A percentile compares a stretch with the other conserved stretches of the same genome.
phyloP scores from a whole-genome alignment of 1,140 invertebrate genomes.

The Neuroterus valhalla region DNA sequence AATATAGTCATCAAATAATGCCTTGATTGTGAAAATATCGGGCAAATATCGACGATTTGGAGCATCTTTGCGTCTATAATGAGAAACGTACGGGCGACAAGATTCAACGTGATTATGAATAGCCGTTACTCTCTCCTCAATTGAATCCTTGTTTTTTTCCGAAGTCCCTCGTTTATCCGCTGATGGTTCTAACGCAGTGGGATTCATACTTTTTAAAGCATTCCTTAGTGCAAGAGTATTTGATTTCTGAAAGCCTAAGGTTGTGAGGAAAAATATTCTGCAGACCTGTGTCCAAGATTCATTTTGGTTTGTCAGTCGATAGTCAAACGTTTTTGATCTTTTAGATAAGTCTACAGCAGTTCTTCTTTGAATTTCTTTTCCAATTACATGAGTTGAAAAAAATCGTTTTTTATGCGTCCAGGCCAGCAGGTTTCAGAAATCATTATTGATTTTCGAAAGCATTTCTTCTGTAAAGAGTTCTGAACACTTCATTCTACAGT shows the following conservation, averaged over 20 bases:
- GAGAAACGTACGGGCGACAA: constrained; percentile 54
- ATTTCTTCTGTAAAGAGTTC: background rate
- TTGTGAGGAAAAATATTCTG: constrained; percentile 47
- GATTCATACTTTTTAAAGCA: constrained; percentile 32
- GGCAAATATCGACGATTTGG: constrained; percentile 58
- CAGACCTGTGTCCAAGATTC: constrained; percentile 35
- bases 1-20: constrained; percentile 57
- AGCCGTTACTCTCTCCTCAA: constrained; percentile 40
- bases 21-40: constrained; percentile 50
- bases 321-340: constrained; percentile 19
- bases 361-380: constrained; percentile 24
- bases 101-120: constrained; percentile 53
- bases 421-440: constrained; percentile 22
- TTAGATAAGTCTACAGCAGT: background rate
- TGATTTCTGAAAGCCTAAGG: constrained; percentile 41
- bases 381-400: constrained; percentile 22
- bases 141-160: constrained; percentile 30
- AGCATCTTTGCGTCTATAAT: constrained; percentile 61
- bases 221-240: constrained; percentile 40
- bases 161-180: constrained; percentile 30
- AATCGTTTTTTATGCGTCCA: constrained; percentile 11
- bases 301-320: constrained; percentile 19
- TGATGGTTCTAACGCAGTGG: background rate
- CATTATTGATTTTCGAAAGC: constrained; percentile 27
- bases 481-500: background rate